Percentiles rank a stretch among this genome's conserved stretches.
Conservation (phyloP, 1,140 invertebrate genomes). For the Drosophila punjabiensis region DNA sequence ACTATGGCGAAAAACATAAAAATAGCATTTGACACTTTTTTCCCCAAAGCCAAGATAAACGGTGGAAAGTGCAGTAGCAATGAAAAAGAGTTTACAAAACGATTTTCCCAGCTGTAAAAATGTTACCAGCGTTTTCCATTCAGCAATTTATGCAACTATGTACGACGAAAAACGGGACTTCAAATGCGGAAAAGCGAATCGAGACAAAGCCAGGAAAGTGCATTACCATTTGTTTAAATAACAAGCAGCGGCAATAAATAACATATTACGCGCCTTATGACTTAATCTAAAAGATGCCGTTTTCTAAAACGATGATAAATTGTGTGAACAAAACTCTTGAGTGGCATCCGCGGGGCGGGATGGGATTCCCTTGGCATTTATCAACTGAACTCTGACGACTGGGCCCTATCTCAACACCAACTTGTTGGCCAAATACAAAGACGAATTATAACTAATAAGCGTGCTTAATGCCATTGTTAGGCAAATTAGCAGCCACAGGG, state of each 20-base stretch:
- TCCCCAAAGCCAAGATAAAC: slow-evolving; percentile 8
- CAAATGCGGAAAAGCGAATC: slow-evolving; percentile 32
- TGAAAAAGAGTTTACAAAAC: slow-evolving; percentile 30
- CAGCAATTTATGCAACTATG: slow-evolving; percentile 37
- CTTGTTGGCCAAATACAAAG: slow-evolving; percentile 68
- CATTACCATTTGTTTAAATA: slow-evolving; percentile 47
- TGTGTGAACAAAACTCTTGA: slow-evolving; percentile 56
- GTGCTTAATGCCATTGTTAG: slow-evolving; percentile 70
- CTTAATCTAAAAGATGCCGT: slow-evolving; percentile 39
- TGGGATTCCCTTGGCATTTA: slow-evolving; percentile 46
- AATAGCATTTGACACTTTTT: slow-evolving; percentile 33
- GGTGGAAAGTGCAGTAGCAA: slow-evolving; percentile 14
- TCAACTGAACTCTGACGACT: slow-evolving; percentile 35
- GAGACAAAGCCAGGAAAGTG: slow-evolving; percentile 55
- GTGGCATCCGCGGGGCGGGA: slow-evolving; percentile 14
- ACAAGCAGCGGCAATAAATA: slow-evolving; percentile 34
- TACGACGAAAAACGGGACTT: slow-evolving; percentile 31
- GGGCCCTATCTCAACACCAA: slow-evolving; percentile 32
- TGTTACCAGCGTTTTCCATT: slow-evolving; percentile 25
- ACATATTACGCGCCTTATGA: slow-evolving; percentile 32
- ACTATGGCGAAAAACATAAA: slow-evolving; percentile 11
- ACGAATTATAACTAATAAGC: slow-evolving; percentile 73
- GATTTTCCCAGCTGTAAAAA: slow-evolving; percentile 41
- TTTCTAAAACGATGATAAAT: slow-evolving; percentile 59
- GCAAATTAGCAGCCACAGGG: slow-evolving; percentile 61